phyloP scores from a whole-genome alignment of 2,797 vertebrate genomes.

The Pseudochirops cupreus region DNA sequence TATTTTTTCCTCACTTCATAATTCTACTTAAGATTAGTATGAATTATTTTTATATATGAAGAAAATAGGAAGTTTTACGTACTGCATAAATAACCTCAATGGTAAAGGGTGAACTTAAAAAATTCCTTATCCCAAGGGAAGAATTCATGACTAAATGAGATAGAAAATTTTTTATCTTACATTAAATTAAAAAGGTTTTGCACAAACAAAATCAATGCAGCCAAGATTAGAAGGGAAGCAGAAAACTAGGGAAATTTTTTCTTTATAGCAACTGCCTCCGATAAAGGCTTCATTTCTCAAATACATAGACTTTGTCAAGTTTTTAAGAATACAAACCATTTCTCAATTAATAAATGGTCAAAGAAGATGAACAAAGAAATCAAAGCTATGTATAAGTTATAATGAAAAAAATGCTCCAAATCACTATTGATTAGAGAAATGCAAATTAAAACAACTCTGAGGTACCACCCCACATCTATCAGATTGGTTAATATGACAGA shows the following conservation, averaged over 20 bases:
- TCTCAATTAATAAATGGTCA: background rate
- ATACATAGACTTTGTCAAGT: background rate
- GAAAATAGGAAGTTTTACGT: conserved; percentile 33
- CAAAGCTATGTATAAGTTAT: background rate
- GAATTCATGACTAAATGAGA: background rate
- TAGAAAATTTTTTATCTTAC: background rate
- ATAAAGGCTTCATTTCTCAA: background rate
- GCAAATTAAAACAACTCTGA: background rate
- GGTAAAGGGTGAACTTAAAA: background rate
- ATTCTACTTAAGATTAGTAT: conserved; percentile 6
- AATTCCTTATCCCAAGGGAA: background rate
- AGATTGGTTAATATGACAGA: background rate
- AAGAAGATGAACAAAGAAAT: background rate
- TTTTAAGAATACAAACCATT: background rate
- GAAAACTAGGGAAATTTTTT: background rate
- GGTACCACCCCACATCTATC: background rate
- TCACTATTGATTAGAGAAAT: background rate
- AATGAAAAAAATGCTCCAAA: background rate
- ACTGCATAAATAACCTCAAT: background rate
- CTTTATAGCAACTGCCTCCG: background rate
- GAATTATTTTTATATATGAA: conserved; percentile 42
- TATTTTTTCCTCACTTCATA: conserved; percentile 11
- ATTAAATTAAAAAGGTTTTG: background rate
- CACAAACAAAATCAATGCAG: background rate
- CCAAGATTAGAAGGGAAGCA: background rate